phyloP scores from a whole-genome alignment of 2,797 vertebrate genomes.

The Takifugu ocellatus region DNA sequence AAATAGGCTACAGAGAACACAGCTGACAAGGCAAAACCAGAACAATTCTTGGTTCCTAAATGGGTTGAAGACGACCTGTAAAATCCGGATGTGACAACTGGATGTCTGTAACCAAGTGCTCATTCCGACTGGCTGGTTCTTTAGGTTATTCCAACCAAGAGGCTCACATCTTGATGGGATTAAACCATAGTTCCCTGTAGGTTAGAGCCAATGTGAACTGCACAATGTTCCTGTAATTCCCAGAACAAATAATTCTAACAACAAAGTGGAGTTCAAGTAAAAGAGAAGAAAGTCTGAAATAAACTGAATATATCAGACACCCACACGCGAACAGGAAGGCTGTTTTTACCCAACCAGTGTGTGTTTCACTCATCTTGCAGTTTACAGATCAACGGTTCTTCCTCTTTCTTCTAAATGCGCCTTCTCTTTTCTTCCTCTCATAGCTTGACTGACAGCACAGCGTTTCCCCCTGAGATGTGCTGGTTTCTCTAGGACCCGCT shows the following conservation, averaged over 20 bases:
- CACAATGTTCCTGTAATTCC: background rate
- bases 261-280: conserved; percentile 3
- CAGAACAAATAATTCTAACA: background rate
- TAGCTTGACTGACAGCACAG: background rate
- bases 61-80: background rate
- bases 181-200: too few relatives aligned
- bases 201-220: background rate
- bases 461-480: conserved; percentile 3
- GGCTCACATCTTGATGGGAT: too few relatives aligned
- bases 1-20: conserved; percentile 18
- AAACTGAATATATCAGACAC: background rate
- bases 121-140: background rate
- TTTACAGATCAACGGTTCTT: conserved; percentile 19
- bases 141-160: background rate
- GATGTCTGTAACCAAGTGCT: too few relatives aligned
- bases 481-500: background rate
- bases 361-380: conserved; percentile 2
- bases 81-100: background rate
- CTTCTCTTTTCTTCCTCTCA: conserved; percentile 17
- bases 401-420: conserved; percentile 18
- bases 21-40: conserved; percentile 47
- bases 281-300: background rate
- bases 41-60: conserved; percentile 36
- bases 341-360: conserved; percentile 10
- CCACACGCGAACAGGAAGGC: conserved; percentile 12